Evolutionary conservation across 2,888 invertebrate genomes (phyloP).

Genomic region (Cheilosia vernalis): DNA sequence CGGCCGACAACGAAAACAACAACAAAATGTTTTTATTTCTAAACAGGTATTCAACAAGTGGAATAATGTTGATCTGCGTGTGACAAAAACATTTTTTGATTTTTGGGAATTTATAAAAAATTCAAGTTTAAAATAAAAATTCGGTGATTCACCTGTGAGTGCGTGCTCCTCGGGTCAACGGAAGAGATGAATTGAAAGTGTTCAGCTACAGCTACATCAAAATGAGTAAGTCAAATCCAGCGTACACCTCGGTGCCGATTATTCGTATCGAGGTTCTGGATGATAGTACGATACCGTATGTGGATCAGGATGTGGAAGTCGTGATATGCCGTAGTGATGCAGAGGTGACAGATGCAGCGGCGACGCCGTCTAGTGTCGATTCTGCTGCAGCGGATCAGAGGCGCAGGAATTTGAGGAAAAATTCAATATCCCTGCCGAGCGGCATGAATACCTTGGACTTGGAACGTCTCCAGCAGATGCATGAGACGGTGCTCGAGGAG

Average conservation of each 20-base stretch:
- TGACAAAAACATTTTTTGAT: conserved; percentile 18
- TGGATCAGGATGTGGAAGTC: conserved; percentile 56
- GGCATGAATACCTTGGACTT: conserved; percentile 87
- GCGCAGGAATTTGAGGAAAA: conserved; percentile 85
- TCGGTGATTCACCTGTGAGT: conserved; percentile 48
- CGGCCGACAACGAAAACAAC: neutral
- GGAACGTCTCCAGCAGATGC: conserved; percentile 84
- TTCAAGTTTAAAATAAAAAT: conserved; percentile 13
- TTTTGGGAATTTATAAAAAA: neutral
- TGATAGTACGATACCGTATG: conserved; percentile 62
- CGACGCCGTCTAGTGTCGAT: conserved; percentile 87
- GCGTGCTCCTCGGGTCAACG: neutral
- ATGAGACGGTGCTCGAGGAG: conserved; percentile 79
- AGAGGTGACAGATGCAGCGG: conserved; percentile 78
- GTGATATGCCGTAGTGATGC: conserved; percentile 23
- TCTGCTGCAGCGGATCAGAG: conserved; percentile 85
- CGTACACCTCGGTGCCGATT: conserved; percentile 57
- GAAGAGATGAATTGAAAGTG: conserved; percentile 53
- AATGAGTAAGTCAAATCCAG: conserved; percentile 52
- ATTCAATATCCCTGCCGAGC: conserved; percentile 90
- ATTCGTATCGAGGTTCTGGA: conserved; percentile 60
- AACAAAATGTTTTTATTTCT: neutral
- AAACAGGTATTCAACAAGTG: conserved; percentile 72
- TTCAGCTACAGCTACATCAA: conserved; percentile 24
- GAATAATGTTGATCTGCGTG: conserved; percentile 53